Conservation (phyloP, 2,113 vertebrate species). For the Cryptoleucopteryx plumbea region DNA sequence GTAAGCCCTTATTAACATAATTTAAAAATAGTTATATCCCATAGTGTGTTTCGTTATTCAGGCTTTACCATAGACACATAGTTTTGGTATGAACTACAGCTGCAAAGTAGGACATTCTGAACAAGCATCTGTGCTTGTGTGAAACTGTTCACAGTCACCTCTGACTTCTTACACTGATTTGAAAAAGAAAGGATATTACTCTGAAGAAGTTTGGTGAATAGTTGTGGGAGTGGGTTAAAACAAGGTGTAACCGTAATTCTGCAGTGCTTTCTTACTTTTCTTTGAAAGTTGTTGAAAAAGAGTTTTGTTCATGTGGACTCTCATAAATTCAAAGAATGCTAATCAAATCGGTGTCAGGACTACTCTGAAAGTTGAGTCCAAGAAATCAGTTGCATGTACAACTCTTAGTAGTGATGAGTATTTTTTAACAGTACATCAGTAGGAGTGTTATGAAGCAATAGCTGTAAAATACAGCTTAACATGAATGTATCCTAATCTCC, state of each 20-base stretch:
- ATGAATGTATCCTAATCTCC: neutral
- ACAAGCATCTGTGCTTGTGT: rapidly evolving
- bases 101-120: neutral
- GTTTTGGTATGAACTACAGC: neutral
- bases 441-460: neutral
- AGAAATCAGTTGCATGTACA: neutral
- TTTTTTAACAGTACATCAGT: neutral
- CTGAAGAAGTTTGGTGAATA: neutral
- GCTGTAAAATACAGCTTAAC: neutral
- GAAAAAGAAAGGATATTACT: neutral
- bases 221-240: neutral
- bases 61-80: neutral
- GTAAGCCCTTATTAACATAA: neutral
- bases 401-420: neutral
- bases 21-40: neutral
- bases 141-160: neutral
- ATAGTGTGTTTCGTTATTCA: neutral
- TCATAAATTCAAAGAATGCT: neutral
- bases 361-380: neutral
- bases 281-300: neutral
- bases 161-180: neutral
- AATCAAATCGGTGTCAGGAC: neutral
- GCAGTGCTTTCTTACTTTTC: neutral
- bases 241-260: neutral
- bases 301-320: neutral